A percentile compares a stretch with the other conserved stretches of the same genome.
phyloP scores from a whole-genome alignment of 1,140 invertebrate species.

The Plodia interpunctella region DNA sequence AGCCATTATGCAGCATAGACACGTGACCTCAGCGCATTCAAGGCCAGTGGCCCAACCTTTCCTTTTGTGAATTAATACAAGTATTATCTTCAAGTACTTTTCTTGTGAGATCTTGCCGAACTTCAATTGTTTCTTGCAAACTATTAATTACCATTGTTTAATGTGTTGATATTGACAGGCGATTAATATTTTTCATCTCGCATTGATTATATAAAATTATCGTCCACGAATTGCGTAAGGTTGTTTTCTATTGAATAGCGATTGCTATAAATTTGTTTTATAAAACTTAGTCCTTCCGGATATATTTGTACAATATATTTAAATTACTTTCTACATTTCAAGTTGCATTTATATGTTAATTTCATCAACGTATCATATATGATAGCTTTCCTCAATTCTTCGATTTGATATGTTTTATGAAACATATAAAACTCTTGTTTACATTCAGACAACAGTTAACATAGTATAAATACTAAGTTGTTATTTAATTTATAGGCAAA shows the following conservation, averaged over 20 bases:
- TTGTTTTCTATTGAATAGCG: neutral
- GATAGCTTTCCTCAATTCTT: too few relatives aligned
- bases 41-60: slow-evolving; percentile 41
- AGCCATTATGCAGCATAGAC: slow-evolving; percentile 54
- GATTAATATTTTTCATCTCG: slow-evolving; percentile 8
- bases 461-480: too few relatives aligned
- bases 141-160: neutral
- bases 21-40: slow-evolving; percentile 44
- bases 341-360: too few relatives aligned
- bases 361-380: too few relatives aligned
- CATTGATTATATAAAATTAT: slow-evolving; percentile 3
- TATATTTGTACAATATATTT: neutral
- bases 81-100: slow-evolving; percentile 25
- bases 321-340: neutral
- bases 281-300: neutral
- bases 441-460: too few relatives aligned
- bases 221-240: neutral
- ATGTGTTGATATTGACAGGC: neutral
- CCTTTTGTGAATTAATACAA: slow-evolving; percentile 24
- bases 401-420: too few relatives aligned
- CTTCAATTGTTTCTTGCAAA: slow-evolving; percentile 22
- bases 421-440: too few relatives aligned
- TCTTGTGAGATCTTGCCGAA: slow-evolving; percentile 19
- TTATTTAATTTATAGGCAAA: too few relatives aligned
- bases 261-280: neutral